Evolutionary conservation across 2,888 invertebrate genomes (phyloP), one percentile per base, ranked within the genome.

Genomic region (Andrena haemorrhoa): DNA sequence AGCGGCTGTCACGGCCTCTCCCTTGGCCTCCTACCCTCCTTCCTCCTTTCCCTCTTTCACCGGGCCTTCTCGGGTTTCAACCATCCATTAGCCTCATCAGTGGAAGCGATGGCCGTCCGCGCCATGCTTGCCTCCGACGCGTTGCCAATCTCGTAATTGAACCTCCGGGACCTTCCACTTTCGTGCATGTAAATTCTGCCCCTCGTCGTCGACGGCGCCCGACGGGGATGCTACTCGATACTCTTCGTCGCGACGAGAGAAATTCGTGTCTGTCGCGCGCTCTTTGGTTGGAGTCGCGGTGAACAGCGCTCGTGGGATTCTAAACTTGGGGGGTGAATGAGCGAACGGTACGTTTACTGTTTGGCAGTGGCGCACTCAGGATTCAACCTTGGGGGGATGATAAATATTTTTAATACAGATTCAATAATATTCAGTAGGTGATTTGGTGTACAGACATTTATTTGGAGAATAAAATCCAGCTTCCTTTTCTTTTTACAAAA

Each of bases 1-100:
- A 93, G 90, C 90, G 91, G 90, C 92, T 91, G 92, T 92, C 92
- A 91, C 91, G 84, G 90, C 90, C 92, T 92, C 90, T 92, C 93
- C 91, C 91, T 91, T 89, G 88, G 86, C 88, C 88, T 88, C 87
- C 82, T 89, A 87, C 86, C 87, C 23, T 23, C 56, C 53, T 53
- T 53, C 88, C 86, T 77, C 87, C 89, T 89, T 87, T 77, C 88
- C 89, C 86, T 89, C 89, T 88, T 87, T 88, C 85, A 1, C 83
- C 84, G 86, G 80, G 84, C 83, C 88, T 92, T 92, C 93, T 93
- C 93, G 83, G 89, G 89, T 93, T 93, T 91, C 93, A 91, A 89
- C 89, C 92, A 89, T 93, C 93, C 93, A 94, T 93, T 94, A 94
- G 93, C 92, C 90, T 93, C 93, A 93, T 93, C 91, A 92, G 85